These are phyloP conservation scores for Brachyrhaphis roseni DNA, from an alignment of 2,797 vertebrate species.

Conservation along the genomic window DNA sequence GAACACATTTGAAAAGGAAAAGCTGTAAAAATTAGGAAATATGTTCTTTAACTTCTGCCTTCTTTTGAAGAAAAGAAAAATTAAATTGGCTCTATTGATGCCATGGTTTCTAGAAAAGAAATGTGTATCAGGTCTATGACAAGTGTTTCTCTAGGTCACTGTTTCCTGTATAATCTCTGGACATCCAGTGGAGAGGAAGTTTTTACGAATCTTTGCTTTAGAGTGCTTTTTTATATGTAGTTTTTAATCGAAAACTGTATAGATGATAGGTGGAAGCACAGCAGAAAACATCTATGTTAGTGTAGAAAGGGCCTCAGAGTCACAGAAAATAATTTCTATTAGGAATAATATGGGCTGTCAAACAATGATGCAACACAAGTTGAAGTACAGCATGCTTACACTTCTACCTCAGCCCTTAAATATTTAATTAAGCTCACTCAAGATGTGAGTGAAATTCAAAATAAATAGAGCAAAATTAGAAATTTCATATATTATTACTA, in stretches of 20 bases:
- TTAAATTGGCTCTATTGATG: not conserved
- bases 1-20: not conserved
- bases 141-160: not conserved
- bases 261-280: not conserved
- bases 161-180: not conserved
- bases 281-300: slow-evolving; percentile 7
- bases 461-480: slow-evolving; percentile 77
- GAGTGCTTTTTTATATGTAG: not conserved
- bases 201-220: not conserved
- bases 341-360: slow-evolving; percentile 39
- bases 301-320: slow-evolving; percentile 11
- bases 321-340: slow-evolving; percentile 24
- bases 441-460: slow-evolving; percentile 74
- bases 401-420: slow-evolving; percentile 49
- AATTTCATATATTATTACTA: slow-evolving; percentile 67
- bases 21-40: not conserved
- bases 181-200: not conserved
- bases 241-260: not conserved
- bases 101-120: not conserved
- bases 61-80: not conserved
- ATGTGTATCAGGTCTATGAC: not conserved
- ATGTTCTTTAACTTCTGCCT: not conserved
- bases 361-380: slow-evolving; percentile 52
- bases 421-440: slow-evolving; percentile 43
- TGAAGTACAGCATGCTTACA: slow-evolving; percentile 57